These are phyloP conservation scores for Poeciliopsis prolifica DNA, from an alignment of 2,113 vertebrate species.

Conservation along the genomic window DNA sequence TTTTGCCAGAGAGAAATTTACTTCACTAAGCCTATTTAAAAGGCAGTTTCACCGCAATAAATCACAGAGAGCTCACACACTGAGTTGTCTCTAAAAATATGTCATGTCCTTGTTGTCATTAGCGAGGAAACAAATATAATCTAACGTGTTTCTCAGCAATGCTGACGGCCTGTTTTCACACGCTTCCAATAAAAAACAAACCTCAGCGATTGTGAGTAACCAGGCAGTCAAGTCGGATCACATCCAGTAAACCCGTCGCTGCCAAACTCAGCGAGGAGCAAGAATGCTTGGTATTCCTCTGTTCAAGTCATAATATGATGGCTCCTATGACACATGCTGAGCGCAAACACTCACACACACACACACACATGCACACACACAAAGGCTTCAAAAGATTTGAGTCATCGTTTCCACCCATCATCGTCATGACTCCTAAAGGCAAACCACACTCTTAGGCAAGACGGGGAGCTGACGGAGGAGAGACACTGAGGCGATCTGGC, in stretches of 20 bases:
- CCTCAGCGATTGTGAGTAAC: slow-evolving; percentile 32
- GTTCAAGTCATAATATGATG: slow-evolving; percentile 61
- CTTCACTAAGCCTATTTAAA: not conserved
- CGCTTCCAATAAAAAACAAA: slow-evolving; percentile 20
- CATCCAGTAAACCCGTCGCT: slow-evolving; percentile 26
- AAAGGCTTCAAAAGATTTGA: slow-evolving; percentile 50
- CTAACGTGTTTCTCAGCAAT: slow-evolving; percentile 2
- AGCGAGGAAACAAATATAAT: not conserved
- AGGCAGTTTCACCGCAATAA: not conserved
- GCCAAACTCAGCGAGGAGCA: slow-evolving; percentile 37
- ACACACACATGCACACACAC: slow-evolving; percentile 14
- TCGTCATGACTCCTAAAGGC: slow-evolving; percentile 39
- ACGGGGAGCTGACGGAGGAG: slow-evolving; percentile 10
- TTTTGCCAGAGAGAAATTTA: too few relatives aligned
- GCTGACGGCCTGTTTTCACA: slow-evolving; percentile 20
- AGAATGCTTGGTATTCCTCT: slow-evolving; percentile 61
- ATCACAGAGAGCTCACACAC: not conserved
- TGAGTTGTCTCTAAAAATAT: not conserved
- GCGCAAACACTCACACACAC: slow-evolving; percentile 20
- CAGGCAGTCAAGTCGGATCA: slow-evolving; percentile 15
- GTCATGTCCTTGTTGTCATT: not conserved
- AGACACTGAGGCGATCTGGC: not conserved
- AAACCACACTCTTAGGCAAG: slow-evolving; percentile 39
- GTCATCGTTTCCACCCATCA: slow-evolving; percentile 60
- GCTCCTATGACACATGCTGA: slow-evolving; percentile 63